These are phyloP conservation scores for Oreochromis mossambicus DNA, from an alignment of 2,797 vertebrate species.

Conservation along the genomic window DNA sequence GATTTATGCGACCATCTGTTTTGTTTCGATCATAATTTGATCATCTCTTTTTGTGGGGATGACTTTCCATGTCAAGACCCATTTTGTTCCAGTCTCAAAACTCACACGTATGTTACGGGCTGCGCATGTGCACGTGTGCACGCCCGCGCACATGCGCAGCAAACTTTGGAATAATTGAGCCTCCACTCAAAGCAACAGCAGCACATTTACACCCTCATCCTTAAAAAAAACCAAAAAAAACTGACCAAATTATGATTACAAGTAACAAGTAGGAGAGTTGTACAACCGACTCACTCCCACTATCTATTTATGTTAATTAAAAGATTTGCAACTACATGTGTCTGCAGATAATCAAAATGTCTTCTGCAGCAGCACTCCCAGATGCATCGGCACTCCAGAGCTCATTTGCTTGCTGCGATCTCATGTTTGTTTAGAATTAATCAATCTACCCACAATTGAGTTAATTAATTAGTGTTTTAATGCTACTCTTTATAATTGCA, in stretches of 20 bases:
- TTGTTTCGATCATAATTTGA: constrained; percentile 69
- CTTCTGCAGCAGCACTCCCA: constrained; percentile 71
- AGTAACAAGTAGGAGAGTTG: constrained; percentile 59
- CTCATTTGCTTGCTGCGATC: constrained; percentile 79
- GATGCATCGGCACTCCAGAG: constrained; percentile 78
- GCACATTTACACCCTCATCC: constrained; percentile 18
- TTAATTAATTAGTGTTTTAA: constrained; percentile 84
- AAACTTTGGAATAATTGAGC: constrained; percentile 51
- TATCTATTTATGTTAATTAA: constrained; percentile 78
- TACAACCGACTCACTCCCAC: constrained; percentile 56
- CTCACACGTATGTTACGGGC: background rate
- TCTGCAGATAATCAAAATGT: constrained; percentile 81
- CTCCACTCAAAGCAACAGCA: constrained; percentile 31
- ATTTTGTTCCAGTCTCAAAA: constrained; percentile 5
- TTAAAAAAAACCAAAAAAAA: background rate
- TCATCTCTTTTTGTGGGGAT: constrained; percentile 60
- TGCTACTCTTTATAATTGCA: constrained; percentile 82
- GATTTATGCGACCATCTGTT: constrained; percentile 74
- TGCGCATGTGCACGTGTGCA: background rate
- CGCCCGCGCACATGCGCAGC: background rate
- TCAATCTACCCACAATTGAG: constrained; percentile 79
- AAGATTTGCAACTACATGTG: constrained; percentile 82
- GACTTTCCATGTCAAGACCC: constrained; percentile 50
- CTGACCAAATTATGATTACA: constrained; percentile 67
- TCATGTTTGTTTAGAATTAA: constrained; percentile 80